Evolutionary conservation across 2,113 vertebrate species (phyloP).

Genomic region (Cyprinodon variegatus): DNA sequence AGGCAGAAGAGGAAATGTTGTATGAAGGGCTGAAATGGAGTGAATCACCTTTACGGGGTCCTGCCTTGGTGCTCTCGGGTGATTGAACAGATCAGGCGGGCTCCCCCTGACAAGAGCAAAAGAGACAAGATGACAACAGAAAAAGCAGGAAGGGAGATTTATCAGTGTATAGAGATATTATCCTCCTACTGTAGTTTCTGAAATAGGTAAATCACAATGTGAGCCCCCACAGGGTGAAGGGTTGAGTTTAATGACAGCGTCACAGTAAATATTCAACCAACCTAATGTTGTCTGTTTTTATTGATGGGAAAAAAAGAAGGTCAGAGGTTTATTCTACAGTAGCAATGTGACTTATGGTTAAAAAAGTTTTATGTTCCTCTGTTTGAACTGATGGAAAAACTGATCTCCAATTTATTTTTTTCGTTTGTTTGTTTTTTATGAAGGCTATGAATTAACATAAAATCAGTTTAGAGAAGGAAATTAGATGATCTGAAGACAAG

Average conservation of each 20-base stretch:
- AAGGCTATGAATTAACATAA: not conserved
- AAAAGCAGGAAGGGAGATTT: constrained; percentile 39
- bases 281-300: constrained; percentile 7
- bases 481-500: not conserved
- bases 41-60: constrained; percentile 65
- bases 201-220: constrained; percentile 46
- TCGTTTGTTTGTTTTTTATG: not conserved
- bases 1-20: constrained; percentile 45
- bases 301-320: not conserved
- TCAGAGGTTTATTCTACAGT: constrained; percentile 1
- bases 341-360: not conserved
- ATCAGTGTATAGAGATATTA: constrained; percentile 42
- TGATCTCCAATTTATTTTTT: no score
- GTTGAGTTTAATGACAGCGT: constrained; percentile 27
- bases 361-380: not conserved
- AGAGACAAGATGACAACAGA: constrained; percentile 24
- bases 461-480: not conserved
- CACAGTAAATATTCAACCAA: constrained; percentile 16
- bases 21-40: constrained; percentile 53
- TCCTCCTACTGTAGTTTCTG: constrained; percentile 36
- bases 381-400: no score
- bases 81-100: constrained; percentile 68
- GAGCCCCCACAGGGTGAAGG: constrained; percentile 44
- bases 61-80: constrained; percentile 57
- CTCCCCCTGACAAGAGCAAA: constrained; percentile 40